Conservation (phyloP, 2,113 vertebrate genomes). For the Ophthalmolycus amberensis region DNA sequence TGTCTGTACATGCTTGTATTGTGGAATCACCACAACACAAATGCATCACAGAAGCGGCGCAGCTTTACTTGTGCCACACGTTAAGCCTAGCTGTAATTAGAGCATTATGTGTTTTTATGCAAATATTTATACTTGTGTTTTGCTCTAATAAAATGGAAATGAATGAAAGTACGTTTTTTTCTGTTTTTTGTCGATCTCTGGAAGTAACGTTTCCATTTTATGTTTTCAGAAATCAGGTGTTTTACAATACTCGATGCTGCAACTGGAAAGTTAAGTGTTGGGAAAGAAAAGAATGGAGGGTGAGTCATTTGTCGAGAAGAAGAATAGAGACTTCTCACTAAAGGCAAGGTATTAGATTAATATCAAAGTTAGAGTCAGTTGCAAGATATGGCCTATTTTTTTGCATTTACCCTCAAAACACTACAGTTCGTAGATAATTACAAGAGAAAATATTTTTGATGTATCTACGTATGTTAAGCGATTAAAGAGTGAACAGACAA, state of each 20-base stretch:
- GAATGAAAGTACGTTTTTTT: background rate
- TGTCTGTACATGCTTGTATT: background rate
- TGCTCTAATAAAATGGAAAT: slow-evolving; percentile 9
- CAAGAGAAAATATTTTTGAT: background rate
- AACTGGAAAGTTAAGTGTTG: slow-evolving; percentile 16
- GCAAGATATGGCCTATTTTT: background rate
- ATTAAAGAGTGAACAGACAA: background rate
- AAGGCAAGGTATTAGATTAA: background rate
- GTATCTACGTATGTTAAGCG: background rate
- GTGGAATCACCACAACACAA: background rate
- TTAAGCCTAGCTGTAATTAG: background rate
- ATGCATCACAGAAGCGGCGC: background rate
- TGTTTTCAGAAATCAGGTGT: background rate
- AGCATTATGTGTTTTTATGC: background rate
- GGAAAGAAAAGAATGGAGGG: background rate
- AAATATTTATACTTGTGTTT: slow-evolving; percentile 14
- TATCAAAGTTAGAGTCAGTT: background rate
- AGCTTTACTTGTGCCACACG: background rate
- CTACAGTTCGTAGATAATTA: background rate
- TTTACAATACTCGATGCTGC: background rate
- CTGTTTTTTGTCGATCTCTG: background rate
- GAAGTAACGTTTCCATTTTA: background rate
- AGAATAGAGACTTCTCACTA: background rate
- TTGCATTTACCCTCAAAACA: background rate
- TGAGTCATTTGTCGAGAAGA: slow-evolving; percentile 3